Evolutionary conservation across 1,140 invertebrate species (phyloP).

Genomic region (Magallana gigas): DNA sequence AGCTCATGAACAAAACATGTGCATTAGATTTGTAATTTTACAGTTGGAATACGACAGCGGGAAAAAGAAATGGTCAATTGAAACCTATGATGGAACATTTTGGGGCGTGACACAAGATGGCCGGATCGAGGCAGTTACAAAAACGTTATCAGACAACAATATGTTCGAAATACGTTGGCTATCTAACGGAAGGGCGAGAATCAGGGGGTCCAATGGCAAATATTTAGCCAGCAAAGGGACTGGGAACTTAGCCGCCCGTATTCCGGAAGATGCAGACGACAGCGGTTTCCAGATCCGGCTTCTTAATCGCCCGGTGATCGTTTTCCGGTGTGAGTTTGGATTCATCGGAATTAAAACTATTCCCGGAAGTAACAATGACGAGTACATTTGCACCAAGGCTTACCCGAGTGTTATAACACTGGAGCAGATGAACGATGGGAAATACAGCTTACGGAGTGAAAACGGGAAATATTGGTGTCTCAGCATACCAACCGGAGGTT

Average conservation of each 20-base stretch:
- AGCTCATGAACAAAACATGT: no score
- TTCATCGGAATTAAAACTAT: constrained; percentile 92
- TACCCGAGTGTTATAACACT: constrained; percentile 95
- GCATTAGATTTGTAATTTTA: neutral
- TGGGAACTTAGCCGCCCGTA: constrained; percentile 94
- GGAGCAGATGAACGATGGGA: constrained; percentile 87
- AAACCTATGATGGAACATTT: constrained; percentile 97
- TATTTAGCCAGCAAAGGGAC: constrained; percentile 95
- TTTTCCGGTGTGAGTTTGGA: constrained; percentile 96
- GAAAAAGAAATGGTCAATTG: constrained; percentile 94
- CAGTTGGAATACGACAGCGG: constrained; percentile 92
- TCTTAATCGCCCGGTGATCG: constrained; percentile 88
- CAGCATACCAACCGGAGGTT: constrained; percentile 84
- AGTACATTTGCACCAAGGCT: constrained; percentile 97
- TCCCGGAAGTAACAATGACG: constrained; percentile 82
- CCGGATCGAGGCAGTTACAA: constrained; percentile 94
- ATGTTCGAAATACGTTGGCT: constrained; percentile 95
- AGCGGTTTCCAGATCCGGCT: constrained; percentile 87
- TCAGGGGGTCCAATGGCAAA: constrained; percentile 93
- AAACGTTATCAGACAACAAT: constrained; percentile 80
- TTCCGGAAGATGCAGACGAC: constrained; percentile 83
- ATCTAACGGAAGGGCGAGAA: constrained; percentile 89
- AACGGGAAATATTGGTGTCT: constrained; percentile 91
- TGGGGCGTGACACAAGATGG: constrained; percentile 92
- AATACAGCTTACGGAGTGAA: constrained; percentile 94